These are phyloP conservation scores for Silvanus unidentatus DNA, from an alignment of 2,888 invertebrate genomes.

Conservation along the genomic window DNA sequence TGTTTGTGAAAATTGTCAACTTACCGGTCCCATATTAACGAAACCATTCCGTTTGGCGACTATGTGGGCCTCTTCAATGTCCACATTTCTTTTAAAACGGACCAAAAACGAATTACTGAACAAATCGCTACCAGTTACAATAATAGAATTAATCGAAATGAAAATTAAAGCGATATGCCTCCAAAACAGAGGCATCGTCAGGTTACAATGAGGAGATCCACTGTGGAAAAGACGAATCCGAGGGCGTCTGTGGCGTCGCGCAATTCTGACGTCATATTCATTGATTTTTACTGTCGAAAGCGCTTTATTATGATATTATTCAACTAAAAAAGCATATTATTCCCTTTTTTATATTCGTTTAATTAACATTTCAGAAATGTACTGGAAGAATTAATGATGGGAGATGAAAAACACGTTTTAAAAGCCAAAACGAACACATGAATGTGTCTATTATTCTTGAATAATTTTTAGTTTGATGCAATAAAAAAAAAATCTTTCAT, in stretches of 20 bases:
- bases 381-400: too few species aligned
- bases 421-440: too few species aligned
- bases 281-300: constrained; percentile 27
- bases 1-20: constrained; percentile 40
- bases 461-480: too few species aligned
- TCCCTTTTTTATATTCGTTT: too few species aligned
- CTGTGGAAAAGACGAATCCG: constrained; percentile 18
- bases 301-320: not conserved
- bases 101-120: constrained; percentile 97
- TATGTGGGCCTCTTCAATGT: constrained; percentile 67
- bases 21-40: constrained; percentile 89
- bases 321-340: too few species aligned
- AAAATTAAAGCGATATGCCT: constrained; percentile 30
- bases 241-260: constrained; percentile 26
- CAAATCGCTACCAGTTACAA: constrained; percentile 54
- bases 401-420: too few species aligned
- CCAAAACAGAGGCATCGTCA: constrained; percentile 42
- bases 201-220: constrained; percentile 19
- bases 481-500: too few species aligned
- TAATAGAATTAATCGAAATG: constrained; percentile 28
- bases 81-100: constrained; percentile 73
- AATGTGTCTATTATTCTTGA: too few species aligned
- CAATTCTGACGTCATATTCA: constrained; percentile 34
- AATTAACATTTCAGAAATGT: too few species aligned
- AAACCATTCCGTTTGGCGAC: constrained; percentile 89